phyloP scores from a whole-genome alignment of 2,113 vertebrate species.

The Uria aalge region DNA sequence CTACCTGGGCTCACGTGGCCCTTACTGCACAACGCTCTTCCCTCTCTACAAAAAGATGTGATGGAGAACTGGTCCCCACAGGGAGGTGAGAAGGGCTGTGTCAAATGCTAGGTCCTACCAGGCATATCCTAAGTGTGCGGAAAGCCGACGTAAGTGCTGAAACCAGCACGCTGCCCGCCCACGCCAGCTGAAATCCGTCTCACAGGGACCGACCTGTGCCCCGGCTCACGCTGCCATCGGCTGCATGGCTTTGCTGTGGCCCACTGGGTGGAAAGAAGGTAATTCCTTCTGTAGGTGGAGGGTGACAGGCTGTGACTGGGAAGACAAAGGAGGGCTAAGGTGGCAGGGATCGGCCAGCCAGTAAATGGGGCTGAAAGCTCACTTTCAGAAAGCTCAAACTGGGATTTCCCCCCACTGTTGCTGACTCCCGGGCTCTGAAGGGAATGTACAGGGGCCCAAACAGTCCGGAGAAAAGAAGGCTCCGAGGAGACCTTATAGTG shows the following conservation, averaged over 20 bases:
- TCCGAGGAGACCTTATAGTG: no score
- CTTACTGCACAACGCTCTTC: neutral
- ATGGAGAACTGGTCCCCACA: neutral
- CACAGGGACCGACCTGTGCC: neutral
- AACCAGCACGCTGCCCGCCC: neutral
- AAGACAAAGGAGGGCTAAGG: neutral
- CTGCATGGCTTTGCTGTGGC: neutral
- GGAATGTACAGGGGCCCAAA: neutral
- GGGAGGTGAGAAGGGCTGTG: neutral
- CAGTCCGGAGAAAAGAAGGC: no score
- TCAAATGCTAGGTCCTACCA: neutral
- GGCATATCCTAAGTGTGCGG: neutral
- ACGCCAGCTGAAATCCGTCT: neutral
- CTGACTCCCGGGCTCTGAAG: neutral
- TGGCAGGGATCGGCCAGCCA: neutral
- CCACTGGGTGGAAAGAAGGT: neutral
- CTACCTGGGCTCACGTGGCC: neutral
- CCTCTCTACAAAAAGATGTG: neutral
- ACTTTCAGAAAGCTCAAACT: neutral
- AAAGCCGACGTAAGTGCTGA: neutral
- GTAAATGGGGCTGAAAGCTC: neutral
- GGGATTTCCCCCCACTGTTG: neutral
- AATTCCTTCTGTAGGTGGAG: neutral
- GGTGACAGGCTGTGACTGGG: neutral
- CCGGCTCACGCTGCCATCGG: fast-evolving